These are phyloP conservation scores for Capitella teleta DNA, from an alignment of 1,140 invertebrate species.

Conservation along the genomic window DNA sequence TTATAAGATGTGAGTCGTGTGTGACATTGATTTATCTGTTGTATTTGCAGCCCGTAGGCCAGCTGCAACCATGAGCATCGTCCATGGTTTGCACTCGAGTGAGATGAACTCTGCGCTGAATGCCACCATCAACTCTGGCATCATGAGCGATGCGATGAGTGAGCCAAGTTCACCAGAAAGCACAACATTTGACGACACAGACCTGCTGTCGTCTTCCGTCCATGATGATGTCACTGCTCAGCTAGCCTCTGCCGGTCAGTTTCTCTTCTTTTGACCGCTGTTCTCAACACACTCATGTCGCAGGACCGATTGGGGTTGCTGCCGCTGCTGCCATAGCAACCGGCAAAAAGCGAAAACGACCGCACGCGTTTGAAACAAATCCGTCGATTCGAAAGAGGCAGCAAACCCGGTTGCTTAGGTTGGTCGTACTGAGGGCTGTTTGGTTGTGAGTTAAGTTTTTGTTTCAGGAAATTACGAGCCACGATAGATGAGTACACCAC, in stretches of 20 bases:
- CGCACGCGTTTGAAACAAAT: conserved; percentile 95
- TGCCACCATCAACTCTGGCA: conserved; percentile 17
- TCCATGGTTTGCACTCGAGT: no score
- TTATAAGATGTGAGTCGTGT: no score
- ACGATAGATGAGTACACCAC: conserved; percentile 94
- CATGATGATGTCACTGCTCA: conserved; percentile 88
- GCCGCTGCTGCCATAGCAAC: conserved; percentile 93
- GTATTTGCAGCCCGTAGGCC: no score
- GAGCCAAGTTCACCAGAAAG: conserved; percentile 42
- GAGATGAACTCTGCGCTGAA: conserved; percentile 5
- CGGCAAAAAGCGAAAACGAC: conserved; percentile 86
- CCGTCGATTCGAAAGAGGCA: conserved; percentile 91
- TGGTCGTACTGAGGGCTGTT: conserved; percentile 10
- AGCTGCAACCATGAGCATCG: no score
- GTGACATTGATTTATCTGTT: no score
- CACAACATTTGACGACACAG: conserved; percentile 39
- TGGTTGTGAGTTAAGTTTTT: background rate
- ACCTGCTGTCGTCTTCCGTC: conserved; percentile 35
- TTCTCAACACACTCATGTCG: no score
- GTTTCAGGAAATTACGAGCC: conserved; percentile 57
- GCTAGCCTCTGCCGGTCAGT: conserved; percentile 72
- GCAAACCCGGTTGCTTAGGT: conserved; percentile 84
- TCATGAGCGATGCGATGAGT: conserved; percentile 25
- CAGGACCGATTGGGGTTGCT: conserved; percentile 88
- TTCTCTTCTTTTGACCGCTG: no score